phyloP scores from a whole-genome alignment of 2,888 invertebrate species.

The Pammene fasciana region DNA sequence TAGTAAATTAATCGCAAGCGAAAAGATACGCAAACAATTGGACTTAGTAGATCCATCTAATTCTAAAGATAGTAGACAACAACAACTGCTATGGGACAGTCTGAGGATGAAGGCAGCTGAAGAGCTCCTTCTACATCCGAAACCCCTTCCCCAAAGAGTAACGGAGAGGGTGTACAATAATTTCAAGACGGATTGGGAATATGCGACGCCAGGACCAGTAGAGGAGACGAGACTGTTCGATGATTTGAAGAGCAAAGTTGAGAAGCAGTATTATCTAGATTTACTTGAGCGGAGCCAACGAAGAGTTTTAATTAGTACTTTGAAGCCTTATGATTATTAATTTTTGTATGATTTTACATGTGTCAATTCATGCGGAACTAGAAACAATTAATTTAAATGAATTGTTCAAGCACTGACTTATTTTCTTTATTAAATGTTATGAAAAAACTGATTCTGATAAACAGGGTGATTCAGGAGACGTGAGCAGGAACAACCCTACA shows the following conservation, averaged over 20 bases:
- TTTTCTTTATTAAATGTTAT: too few species aligned
- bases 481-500: too few species aligned
- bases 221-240: not conserved
- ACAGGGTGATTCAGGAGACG: too few species aligned
- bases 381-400: too few species aligned
- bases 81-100: conserved; percentile 12
- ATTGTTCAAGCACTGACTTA: too few species aligned
- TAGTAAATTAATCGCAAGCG: not conserved
- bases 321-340: not conserved
- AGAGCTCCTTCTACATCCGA: conserved; percentile 12
- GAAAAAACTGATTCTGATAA: too few species aligned
- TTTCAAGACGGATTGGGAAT: conserved; percentile 17
- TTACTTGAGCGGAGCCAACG: not conserved
- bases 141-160: not conserved
- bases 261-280: conserved; percentile 2
- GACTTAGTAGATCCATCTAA: conserved; percentile 12
- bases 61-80: not conserved
- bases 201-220: not conserved
- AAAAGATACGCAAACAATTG: not conserved
- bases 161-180: conserved; percentile 6
- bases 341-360: too few species aligned
- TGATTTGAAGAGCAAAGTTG: not conserved
- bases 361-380: too few species aligned
- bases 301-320: conserved; percentile 5
- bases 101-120: conserved; percentile 16